A percentile compares a stretch with the other conserved stretches of the same genome.
These are phyloP conservation scores for Frankliniella fusca DNA, from an alignment of 2,888 invertebrate genomes.

Conservation along the genomic window DNA sequence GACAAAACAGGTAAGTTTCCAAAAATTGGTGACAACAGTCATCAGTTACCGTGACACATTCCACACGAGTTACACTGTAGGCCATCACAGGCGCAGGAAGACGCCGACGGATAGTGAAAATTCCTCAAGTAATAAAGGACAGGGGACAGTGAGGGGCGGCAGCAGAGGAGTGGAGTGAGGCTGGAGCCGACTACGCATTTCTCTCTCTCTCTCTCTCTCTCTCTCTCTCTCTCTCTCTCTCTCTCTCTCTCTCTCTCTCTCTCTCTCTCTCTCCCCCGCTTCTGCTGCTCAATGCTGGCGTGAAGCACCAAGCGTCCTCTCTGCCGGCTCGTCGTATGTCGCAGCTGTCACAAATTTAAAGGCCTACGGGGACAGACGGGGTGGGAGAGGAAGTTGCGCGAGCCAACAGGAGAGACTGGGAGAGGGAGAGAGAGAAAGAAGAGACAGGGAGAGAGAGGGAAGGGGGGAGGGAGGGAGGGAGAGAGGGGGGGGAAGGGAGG, in stretches of 20 bases:
- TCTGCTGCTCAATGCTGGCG: neutral
- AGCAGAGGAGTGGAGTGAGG: neutral
- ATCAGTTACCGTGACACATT: too few species aligned
- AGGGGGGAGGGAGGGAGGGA: slow-evolving; percentile 38
- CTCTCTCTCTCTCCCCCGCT: neutral
- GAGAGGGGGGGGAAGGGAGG: slow-evolving; percentile 41
- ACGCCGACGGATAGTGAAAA: neutral
- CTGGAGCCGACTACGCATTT: neutral
- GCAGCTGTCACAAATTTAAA: too few species aligned
- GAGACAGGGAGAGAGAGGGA: slow-evolving; percentile 35
- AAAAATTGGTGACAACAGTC: too few species aligned
- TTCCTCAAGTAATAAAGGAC: neutral
- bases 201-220: slow-evolving; percentile 3
- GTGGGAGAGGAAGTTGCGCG: neutral
- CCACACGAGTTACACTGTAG: too few species aligned
- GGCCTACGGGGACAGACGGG: neutral
- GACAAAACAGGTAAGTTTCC: too few species aligned
- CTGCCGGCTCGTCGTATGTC: too few species aligned
- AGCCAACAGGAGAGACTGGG: slow-evolving; percentile 34
- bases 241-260: neutral
- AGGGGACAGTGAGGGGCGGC: neutral
- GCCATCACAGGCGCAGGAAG: too few species aligned
- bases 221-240: neutral
- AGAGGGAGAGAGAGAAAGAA: slow-evolving; percentile 37
- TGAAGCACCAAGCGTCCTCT: too few species aligned